These are phyloP conservation scores for Lypha dubia DNA, from an alignment of 2,888 invertebrate species.

Conservation along the genomic window DNA sequence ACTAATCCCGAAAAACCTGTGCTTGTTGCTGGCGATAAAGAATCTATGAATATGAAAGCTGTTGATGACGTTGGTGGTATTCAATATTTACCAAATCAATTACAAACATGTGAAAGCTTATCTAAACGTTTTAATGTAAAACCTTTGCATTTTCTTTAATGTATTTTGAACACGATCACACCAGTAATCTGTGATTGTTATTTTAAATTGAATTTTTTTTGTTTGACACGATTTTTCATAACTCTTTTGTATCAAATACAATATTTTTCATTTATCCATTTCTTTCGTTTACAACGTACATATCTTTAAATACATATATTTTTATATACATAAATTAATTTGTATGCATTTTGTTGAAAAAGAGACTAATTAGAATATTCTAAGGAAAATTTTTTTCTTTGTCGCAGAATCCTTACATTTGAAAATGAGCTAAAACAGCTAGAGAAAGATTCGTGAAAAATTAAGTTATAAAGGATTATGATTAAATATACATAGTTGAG, in stretches of 20 bases:
- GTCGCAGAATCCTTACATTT: too few relatives aligned
- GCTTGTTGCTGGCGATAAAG: slow-evolving; percentile 93
- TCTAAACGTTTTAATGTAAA: slow-evolving; percentile 86
- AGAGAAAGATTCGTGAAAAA: too few relatives aligned
- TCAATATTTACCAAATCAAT: slow-evolving; percentile 90
- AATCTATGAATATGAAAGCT: slow-evolving; percentile 87
- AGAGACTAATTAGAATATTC: not conserved
- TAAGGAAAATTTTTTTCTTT: too few relatives aligned
- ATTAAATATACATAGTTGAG: too few relatives aligned
- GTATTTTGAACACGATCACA: not conserved
- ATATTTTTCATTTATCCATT: slow-evolving; percentile 30
- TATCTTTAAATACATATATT: not conserved
- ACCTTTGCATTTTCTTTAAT: slow-evolving; percentile 79
- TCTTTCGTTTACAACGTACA: not conserved
- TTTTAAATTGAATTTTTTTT: not conserved
- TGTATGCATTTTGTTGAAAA: slow-evolving; percentile 18
- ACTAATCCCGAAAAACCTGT: slow-evolving; percentile 87
- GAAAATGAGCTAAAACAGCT: too few relatives aligned
- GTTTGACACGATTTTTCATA: too few relatives aligned
- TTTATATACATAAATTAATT: slow-evolving; percentile 25
- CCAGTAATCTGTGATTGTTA: not conserved
- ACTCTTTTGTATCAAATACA: slow-evolving; percentile 5
- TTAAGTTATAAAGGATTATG: too few relatives aligned
- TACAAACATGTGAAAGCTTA: slow-evolving; percentile 86
- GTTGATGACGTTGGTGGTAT: slow-evolving; percentile 90